Conservation (phyloP, 2,888 invertebrate species). For the Osmoderma eremita region DNA sequence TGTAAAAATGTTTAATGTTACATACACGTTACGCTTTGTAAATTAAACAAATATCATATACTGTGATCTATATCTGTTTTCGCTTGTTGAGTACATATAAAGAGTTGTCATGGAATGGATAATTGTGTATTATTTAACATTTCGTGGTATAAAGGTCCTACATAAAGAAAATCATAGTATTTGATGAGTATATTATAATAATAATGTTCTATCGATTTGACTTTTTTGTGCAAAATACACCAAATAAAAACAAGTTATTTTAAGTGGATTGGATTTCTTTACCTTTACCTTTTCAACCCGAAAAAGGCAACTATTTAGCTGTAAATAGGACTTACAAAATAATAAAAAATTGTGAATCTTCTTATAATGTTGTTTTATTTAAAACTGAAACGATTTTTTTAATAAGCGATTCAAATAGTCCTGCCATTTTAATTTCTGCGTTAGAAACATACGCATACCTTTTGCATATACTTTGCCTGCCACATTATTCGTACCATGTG, state of each 20-base stretch:
- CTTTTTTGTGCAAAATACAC: conserved; percentile 15
- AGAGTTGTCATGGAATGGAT: background rate
- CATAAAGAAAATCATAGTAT: conserved; percentile 2
- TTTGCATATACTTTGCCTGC: no score
- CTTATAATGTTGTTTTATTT: no score
- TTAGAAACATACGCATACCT: no score
- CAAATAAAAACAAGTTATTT: conserved; percentile 20
- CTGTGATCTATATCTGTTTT: conserved; percentile 30
- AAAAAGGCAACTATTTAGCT: no score
- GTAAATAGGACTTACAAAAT: no score
- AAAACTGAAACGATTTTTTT: no score
- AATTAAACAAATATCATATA: conserved; percentile 15
- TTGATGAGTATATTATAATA: background rate
- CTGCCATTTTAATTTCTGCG: no score
- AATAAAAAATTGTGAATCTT: no score
- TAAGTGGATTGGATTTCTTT: conserved; percentile 12
- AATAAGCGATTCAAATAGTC: no score
- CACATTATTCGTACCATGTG: no score
- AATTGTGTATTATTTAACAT: background rate
- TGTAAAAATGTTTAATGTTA: conserved; percentile 24
- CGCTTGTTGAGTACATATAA: conserved; percentile 20
- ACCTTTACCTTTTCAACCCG: no score
- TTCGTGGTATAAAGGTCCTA: conserved; percentile 3
- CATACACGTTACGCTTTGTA: conserved; percentile 16
- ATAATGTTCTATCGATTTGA: conserved; percentile 23